These are phyloP conservation scores for Zygothrica quintamaculata DNA, from an alignment of 2,888 invertebrate species.

Conservation along the genomic window DNA sequence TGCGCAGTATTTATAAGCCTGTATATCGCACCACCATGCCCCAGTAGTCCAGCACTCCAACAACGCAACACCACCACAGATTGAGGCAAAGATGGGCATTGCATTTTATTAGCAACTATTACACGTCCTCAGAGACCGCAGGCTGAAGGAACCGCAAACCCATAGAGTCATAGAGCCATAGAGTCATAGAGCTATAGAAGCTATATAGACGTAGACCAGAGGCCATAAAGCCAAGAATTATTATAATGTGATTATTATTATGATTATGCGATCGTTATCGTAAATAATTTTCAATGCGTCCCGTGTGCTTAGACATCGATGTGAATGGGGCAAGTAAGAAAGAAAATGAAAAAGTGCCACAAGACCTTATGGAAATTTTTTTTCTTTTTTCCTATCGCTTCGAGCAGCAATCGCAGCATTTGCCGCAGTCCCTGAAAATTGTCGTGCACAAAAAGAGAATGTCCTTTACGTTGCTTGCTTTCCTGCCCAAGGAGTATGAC, in stretches of 20 bases:
- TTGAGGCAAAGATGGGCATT: constrained; percentile 67
- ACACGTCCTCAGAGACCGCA: constrained; percentile 60
- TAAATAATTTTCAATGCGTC: constrained; percentile 79
- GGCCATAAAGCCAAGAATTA: constrained; percentile 78
- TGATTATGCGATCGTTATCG: constrained; percentile 81
- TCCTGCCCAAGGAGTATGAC: no score
- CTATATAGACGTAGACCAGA: constrained; percentile 38
- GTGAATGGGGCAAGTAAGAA: constrained; percentile 7
- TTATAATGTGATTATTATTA: constrained; percentile 81
- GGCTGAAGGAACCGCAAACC: constrained; percentile 14
- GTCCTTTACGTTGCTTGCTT: constrained; percentile 35
- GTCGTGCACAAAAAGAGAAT: constrained; percentile 22
- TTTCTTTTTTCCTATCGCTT: constrained; percentile 41
- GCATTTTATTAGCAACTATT: constrained; percentile 80
- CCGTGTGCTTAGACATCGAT: constrained; percentile 73
- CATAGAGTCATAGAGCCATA: constrained; percentile 24
- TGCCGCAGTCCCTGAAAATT: constrained; percentile 40
- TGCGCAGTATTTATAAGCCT: constrained; percentile 46
- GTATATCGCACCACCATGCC: constrained; percentile 6
- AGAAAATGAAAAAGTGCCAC: neutral
- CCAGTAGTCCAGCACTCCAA: no score
- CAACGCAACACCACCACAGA: constrained; percentile 3
- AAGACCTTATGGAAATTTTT: constrained; percentile 67
- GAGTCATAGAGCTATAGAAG: no score
- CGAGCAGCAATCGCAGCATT: constrained; percentile 56